These are phyloP conservation scores for Riparia riparia DNA, from an alignment of 2,113 vertebrate species.

Conservation along the genomic window DNA sequence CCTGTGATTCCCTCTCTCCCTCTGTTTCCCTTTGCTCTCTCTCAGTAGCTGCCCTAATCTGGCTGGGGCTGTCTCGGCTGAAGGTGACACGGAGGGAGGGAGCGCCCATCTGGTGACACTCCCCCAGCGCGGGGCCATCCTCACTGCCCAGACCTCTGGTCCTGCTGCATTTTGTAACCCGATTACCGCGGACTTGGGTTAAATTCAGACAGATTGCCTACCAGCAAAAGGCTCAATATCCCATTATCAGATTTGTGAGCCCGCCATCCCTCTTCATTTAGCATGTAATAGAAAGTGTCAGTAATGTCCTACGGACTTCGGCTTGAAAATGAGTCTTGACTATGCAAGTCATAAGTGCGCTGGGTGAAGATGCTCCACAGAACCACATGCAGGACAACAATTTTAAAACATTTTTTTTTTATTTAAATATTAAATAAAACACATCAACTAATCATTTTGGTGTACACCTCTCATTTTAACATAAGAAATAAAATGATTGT, in stretches of 20 bases:
- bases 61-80: background rate
- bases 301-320: background rate
- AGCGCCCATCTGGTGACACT: background rate
- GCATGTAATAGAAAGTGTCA: conserved; percentile 7
- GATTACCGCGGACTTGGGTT: conserved; percentile 37
- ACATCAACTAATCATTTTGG: conserved; percentile 77
- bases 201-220: conserved; percentile 60
- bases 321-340: background rate
- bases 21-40: background rate
- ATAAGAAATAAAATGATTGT: conserved; percentile 78
- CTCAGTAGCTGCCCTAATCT: background rate
- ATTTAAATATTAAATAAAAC: conserved; percentile 88
- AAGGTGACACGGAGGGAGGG: background rate
- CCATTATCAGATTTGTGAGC: conserved; percentile 64
- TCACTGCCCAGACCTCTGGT: background rate
- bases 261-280: conserved; percentile 33
- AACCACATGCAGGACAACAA: background rate
- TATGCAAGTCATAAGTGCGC: background rate
- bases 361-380: background rate
- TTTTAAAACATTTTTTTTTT: conserved; percentile 73
- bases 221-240: conserved; percentile 52
- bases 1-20: background rate
- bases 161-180: conserved; percentile 42
- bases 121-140: background rate
- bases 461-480: conserved; percentile 77